Conservation (phyloP, 2,113 vertebrate species). For the Solenodon paradoxus region DNA sequence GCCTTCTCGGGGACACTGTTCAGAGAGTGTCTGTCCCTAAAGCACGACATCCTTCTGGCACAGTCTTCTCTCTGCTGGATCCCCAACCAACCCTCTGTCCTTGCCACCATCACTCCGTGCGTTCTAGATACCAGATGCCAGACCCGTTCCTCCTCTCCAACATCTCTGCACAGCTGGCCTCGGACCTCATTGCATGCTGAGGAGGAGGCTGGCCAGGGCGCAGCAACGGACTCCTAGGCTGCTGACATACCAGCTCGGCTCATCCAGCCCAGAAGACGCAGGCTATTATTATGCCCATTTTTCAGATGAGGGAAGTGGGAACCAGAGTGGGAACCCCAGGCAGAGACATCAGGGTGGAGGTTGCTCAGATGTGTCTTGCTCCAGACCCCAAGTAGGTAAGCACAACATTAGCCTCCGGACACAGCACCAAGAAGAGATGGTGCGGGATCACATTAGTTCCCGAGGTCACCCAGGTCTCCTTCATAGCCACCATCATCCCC, state of each 20-base stretch:
- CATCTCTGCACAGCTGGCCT: neutral
- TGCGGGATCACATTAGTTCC: neutral
- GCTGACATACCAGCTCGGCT: neutral
- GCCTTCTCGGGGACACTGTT: neutral
- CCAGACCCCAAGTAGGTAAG: fast-evolving
- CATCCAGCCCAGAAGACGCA: too few relatives aligned
- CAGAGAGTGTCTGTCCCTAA: fast-evolving
- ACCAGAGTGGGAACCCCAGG: neutral
- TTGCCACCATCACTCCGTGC: neutral
- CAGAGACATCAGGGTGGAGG: neutral
- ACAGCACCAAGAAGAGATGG: fast-evolving
- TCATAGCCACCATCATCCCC: neutral
- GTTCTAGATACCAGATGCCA: neutral
- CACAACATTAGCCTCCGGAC: neutral
- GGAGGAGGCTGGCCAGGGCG: neutral
- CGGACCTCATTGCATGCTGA: neutral
- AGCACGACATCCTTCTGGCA: neutral
- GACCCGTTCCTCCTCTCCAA: neutral
- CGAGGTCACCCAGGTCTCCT: fast-evolving
- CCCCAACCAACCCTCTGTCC: neutral
- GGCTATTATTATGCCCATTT: neutral
- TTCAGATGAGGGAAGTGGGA: neutral
- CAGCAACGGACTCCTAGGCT: fast-evolving
- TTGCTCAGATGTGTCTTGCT: neutral
- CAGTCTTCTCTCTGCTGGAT: neutral